Percentiles rank a stretch among this genome's conserved stretches.
phyloP scores from a whole-genome alignment of 1,140 invertebrate species.

The Ips nitidus region DNA sequence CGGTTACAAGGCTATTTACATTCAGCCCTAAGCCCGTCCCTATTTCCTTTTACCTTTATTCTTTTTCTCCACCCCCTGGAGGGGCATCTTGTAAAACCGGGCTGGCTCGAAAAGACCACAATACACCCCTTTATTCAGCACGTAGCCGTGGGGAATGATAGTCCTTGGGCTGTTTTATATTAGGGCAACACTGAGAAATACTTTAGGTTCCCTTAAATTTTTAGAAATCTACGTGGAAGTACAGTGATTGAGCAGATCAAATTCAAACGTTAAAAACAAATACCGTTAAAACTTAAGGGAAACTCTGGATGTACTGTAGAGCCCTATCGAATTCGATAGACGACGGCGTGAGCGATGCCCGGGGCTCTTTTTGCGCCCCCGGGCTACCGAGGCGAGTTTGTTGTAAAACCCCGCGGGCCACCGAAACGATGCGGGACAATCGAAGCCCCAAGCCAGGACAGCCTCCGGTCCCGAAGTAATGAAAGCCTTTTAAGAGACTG shows the following conservation, averaged over 20 bases:
- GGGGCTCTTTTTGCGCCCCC: slow-evolving; percentile 5
- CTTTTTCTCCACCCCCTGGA: neutral
- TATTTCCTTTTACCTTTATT: slow-evolving; percentile 4
- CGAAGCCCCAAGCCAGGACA: neutral
- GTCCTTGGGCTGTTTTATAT: neutral
- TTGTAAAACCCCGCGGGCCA: slow-evolving; percentile 10
- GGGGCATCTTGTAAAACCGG: slow-evolving; percentile 9
- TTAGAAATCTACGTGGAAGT: no score
- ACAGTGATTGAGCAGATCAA: no score
- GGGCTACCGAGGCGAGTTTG: slow-evolving; percentile 19
- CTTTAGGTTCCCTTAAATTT: no score
- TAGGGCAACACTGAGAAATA: neutral
- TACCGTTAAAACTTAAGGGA: no score
- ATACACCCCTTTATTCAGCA: slow-evolving; percentile 13
- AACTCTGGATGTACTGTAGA: no score
- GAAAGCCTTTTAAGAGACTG: slow-evolving; percentile 22
- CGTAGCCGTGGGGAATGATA: neutral
- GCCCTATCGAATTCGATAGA: slow-evolving; percentile 15
- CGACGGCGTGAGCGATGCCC: slow-evolving; percentile 6
- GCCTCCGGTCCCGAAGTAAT: slow-evolving; percentile 9
- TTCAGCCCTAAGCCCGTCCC: no score
- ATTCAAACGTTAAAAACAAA: no score
- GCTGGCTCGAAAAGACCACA: slow-evolving; percentile 19
- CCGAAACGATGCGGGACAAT: slow-evolving; percentile 24
- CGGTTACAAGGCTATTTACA: no score